These are phyloP conservation scores for Zonotrichia albicollis DNA, from an alignment of 2,797 vertebrate genomes.

Conservation along the genomic window DNA sequence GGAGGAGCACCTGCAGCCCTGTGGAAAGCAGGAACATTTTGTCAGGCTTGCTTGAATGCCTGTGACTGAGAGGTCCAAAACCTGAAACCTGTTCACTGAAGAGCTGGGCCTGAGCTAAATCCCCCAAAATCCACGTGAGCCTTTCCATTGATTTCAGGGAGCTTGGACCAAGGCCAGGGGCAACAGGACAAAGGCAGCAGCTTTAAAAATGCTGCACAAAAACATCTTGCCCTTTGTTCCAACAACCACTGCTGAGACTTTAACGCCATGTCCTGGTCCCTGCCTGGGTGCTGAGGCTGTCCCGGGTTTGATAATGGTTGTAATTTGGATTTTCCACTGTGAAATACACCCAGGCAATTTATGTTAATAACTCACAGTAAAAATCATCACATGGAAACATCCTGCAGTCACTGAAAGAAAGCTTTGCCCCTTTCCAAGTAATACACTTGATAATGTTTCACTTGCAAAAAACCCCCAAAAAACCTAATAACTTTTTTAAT, in stretches of 20 bases:
- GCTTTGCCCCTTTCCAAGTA: slow-evolving; percentile 18
- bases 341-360: background rate
- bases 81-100: background rate
- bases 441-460: slow-evolving; percentile 16
- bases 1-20: background rate
- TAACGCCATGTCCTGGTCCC: background rate
- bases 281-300: background rate
- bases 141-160: background rate
- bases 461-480: background rate
- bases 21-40: background rate
- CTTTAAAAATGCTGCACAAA: background rate
- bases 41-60: background rate
- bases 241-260: background rate
- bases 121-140: background rate
- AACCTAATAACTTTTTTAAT: background rate
- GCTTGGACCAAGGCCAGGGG: background rate
- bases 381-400: slow-evolving; percentile 11
- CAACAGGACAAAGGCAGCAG: background rate
- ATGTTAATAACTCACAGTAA: background rate
- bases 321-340: background rate
- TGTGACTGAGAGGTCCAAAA: background rate
- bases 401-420: background rate
- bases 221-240: background rate
- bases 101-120: background rate
- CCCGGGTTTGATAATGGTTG: background rate